Percentiles rank a stretch among this genome's conserved stretches.
These are phyloP conservation scores for Drosophila infuscata DNA, from an alignment of 2,888 invertebrate species.

Conservation along the genomic window DNA sequence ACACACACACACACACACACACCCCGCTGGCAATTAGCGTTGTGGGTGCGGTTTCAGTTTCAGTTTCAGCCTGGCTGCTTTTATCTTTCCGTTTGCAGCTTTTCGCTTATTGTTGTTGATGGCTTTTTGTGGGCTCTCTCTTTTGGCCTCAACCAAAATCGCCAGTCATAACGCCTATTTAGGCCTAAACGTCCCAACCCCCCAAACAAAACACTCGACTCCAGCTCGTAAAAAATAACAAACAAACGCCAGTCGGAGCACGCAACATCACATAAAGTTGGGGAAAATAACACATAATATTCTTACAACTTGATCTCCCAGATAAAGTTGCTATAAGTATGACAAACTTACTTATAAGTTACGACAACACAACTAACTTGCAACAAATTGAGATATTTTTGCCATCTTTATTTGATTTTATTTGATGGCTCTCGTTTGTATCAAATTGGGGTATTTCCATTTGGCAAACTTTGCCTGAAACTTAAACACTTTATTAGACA, in stretches of 20 bases:
- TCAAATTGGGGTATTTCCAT: neutral
- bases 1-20: conserved; percentile 21
- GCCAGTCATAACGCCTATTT: conserved; percentile 45
- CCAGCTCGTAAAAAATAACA: conserved; percentile 41
- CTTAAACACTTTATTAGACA: neutral
- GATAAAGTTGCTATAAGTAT: conserved; percentile 20
- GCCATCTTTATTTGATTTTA: neutral
- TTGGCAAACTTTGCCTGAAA: neutral
- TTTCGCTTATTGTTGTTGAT: conserved; percentile 50
- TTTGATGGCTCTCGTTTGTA: neutral
- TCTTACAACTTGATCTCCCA: conserved; percentile 25
- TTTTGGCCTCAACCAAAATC: conserved; percentile 12
- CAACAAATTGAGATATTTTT: neutral
- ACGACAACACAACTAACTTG: neutral
- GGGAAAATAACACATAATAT: conserved; percentile 31
- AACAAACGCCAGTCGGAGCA: conserved; percentile 30
- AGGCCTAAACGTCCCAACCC: conserved; percentile 11
- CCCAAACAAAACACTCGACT: conserved; percentile 5
- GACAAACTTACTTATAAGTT: conserved; percentile 6
- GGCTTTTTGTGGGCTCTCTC: conserved; percentile 8
- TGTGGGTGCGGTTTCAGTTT: conserved; percentile 66
- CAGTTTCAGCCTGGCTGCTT: conserved; percentile 46
- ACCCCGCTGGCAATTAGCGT: conserved; percentile 66
- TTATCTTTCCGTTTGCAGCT: conserved; percentile 58
- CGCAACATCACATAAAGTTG: conserved; percentile 30